Base-by-base conservation (phyloP, 2,113 vertebrate genomes). In the Sylvia atricapilla region DNA sequence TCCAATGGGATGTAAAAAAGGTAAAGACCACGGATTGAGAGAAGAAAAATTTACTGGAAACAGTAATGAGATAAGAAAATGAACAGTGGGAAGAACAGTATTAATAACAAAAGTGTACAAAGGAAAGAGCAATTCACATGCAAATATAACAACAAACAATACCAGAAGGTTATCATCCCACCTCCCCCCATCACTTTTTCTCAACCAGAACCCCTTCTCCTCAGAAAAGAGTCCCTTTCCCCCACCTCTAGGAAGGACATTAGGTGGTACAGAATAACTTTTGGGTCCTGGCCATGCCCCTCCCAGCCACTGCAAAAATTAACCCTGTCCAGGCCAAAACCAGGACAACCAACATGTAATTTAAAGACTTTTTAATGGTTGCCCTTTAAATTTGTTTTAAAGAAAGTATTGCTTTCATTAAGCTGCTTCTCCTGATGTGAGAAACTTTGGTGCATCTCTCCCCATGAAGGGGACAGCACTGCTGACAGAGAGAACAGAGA, bases 161-260 rank as follows among this genome's bases (percentile, higher is more conserved):
- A 39, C 7, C 18, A 74, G 11, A 33, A 9, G 17, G 17, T 19
- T 33, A 37, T 37, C 37, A 37, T 37, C 37, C 13, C 15, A 5
- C 8, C 3, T 14, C 46, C 5, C 46, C 46, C 20, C 0, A 0
- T 8, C 3, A 5, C 14, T 17, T 84, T 46, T 27, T 39, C 58
- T 64, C 33, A 10, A 53, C 10, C 58, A 63, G 58, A 46, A 33
- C 6, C 7, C 22, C 14, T 37, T 37, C 33, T 63, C 22, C 41
- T 55, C 23, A 46, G 33, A 55, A 39, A 4, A 28, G 19, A 35
- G 13, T 27, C 27, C 39, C 39, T 53, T 44, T 62, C 3, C 11
- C 39, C 15, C 6, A 23, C 17, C 13, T 5, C 25, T 28, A 44
- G 27, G 33, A 46, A 37, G 3, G 6, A 52, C 27, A 37, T 46